phyloP scores from a whole-genome alignment of 2,888 invertebrate species.

The Xestia ashworthii region DNA sequence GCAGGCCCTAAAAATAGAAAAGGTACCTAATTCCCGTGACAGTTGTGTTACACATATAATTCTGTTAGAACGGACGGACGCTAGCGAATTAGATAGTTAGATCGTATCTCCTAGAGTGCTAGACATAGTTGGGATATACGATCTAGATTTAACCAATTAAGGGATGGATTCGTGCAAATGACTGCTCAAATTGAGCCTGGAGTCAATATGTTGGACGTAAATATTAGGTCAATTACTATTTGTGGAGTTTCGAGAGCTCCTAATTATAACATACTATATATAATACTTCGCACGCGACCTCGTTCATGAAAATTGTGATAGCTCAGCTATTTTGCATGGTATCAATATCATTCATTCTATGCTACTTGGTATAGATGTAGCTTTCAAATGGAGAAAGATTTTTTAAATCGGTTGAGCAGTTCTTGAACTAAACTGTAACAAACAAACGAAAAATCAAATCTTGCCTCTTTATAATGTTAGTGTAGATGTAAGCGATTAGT shows the following conservation, averaged over 20 bases:
- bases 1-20: constrained; percentile 5
- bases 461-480: no score
- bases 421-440: no score
- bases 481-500: no score
- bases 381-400: no score
- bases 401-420: no score
- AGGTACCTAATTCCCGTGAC: neutral
- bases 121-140: constrained; percentile 19
- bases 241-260: neutral
- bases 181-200: constrained; percentile 38
- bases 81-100: constrained; percentile 15
- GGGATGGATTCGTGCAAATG: constrained; percentile 41
- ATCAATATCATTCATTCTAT: no score
- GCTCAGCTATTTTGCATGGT: no score
- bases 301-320: no score
- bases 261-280: neutral
- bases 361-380: no score
- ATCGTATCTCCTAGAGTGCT: constrained; percentile 25
- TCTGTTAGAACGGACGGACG: constrained; percentile 1
- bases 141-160: constrained; percentile 54
- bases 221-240: constrained; percentile 17
- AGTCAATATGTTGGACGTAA: constrained; percentile 24
- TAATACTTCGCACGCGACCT: no score
- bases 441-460: no score
- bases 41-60: constrained; percentile 6